Conservation (phyloP, 30 jellyfish, hydroid and myxozoan genomes). For the Pseudorhiza aurosa region DNA sequence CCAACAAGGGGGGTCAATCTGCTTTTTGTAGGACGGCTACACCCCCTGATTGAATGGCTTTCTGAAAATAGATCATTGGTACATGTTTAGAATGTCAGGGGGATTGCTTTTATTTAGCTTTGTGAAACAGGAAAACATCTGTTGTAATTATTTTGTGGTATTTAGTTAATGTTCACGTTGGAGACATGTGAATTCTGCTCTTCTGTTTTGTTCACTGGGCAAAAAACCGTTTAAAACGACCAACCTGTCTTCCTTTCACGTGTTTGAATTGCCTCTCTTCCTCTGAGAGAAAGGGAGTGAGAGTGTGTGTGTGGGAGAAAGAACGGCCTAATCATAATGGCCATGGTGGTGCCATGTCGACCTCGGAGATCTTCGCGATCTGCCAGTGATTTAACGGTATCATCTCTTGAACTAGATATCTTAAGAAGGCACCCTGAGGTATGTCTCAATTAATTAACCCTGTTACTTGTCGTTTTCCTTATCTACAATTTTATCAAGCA, state of each 20-base stretch:
- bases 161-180: slow-evolving; percentile 27
- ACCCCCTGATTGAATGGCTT: not conserved
- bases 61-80: too few species aligned
- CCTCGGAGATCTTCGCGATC: slow-evolving; percentile 62
- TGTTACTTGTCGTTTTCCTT: too few species aligned
- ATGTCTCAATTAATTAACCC: slow-evolving; percentile 31
- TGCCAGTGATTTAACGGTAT: slow-evolving; percentile 10
- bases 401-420: slow-evolving; percentile 46
- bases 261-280: not conserved
- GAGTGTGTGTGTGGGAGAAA: not conserved
- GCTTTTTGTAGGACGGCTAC: not conserved
- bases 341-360: slow-evolving; percentile 45
- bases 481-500: too few species aligned
- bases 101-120: not conserved
- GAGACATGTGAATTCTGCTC: not conserved
- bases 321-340: slow-evolving; percentile 24
- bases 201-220: slow-evolving; percentile 1
- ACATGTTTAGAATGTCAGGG: not conserved
- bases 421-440: slow-evolving; percentile 70
- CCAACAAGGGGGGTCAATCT: not conserved
- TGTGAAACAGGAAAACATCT: slow-evolving; percentile 37
- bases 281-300: too few species aligned
- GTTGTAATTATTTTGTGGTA: slow-evolving; percentile 5
- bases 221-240: not conserved
- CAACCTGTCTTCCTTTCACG: not conserved